Conservation (phyloP, 1,140 invertebrate genomes). For the Dufourea novaeangliae region DNA sequence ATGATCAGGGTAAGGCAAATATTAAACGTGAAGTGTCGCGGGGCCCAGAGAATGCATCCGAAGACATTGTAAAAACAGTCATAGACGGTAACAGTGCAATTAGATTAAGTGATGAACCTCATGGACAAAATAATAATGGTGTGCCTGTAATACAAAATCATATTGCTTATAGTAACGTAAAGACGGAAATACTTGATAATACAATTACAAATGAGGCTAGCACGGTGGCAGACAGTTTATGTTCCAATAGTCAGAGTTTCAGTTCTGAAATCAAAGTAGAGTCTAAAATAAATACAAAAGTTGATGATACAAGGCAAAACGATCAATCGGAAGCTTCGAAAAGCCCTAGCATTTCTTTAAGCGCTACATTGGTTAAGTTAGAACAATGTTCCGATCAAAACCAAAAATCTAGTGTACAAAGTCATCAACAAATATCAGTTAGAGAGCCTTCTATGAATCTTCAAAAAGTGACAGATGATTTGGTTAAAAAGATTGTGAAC, state of each 20-base stretch:
- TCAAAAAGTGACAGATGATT: slow-evolving; percentile 72
- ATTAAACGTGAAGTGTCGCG: slow-evolving; percentile 55
- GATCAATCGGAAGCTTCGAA: slow-evolving; percentile 57
- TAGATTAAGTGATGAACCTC: slow-evolving; percentile 69
- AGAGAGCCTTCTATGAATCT: slow-evolving; percentile 70
- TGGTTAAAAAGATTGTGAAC: slow-evolving; percentile 75
- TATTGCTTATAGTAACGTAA: slow-evolving; percentile 72
- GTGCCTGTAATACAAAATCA: slow-evolving; percentile 80
- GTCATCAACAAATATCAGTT: slow-evolving; percentile 62
- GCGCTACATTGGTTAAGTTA: slow-evolving; percentile 52
- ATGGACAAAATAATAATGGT: slow-evolving; percentile 76
- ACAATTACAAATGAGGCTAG: slow-evolving; percentile 46
- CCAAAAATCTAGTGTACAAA: slow-evolving; percentile 77
- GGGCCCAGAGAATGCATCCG: slow-evolving; percentile 54
- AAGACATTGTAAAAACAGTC: slow-evolving; percentile 52
- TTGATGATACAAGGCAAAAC: slow-evolving; percentile 77
- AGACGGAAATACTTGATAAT: slow-evolving; percentile 67
- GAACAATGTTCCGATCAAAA: slow-evolving; percentile 71
- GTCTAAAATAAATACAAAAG: slow-evolving; percentile 68
- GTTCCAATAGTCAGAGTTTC: slow-evolving; percentile 58
- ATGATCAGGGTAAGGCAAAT: slow-evolving; percentile 66
- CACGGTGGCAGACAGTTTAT: slow-evolving; percentile 43
- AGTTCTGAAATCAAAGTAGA: slow-evolving; percentile 68
- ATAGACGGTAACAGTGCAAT: slow-evolving; percentile 63
- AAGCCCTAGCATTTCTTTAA: slow-evolving; percentile 48